Evolutionary conservation across 2,113 vertebrate species (phyloP), one percentile per base, ranked within the genome.

Genomic region (Nycticorax nycticorax): DNA sequence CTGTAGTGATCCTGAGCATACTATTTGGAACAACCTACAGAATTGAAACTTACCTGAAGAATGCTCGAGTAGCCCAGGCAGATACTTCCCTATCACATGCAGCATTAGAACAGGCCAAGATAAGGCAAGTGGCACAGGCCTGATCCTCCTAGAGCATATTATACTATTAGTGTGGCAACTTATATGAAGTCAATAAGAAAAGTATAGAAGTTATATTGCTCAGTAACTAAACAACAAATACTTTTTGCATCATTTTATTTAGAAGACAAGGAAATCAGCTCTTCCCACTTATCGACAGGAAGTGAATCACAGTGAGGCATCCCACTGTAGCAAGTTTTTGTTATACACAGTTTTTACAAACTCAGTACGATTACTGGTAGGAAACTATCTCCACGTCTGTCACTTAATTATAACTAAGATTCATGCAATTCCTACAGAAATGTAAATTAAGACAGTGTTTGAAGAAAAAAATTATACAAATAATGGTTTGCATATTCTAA

Each of bases 51-150:
- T 85, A 99, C 99, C 99, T 99, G 98, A 99, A 99, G 96, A 99
- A 99, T 5, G 99, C 99, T 95, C 99, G 98, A 19, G 99, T 99
- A 73, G 99, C 99, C 99, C 99, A 99, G 12, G 98, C 98, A 22
- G 99, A 99, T 5, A 99, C 98, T 89, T 99, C 99, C 95, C 99
- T 96, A 84, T 99, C 99, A 92, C 66, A 98, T 16, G 99, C 99
- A 48, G 99, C 98, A 43, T 89, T 98, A 62, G 99, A 99, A 90
- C 99, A 99, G 52, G 99, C 99, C 74, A 99, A 98, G 92, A 99
- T 99, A 78, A 99, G 98, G 21, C 99, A 99, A 20, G 99, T 99
- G 24, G 99, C 99, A 98, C 99, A 99, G 27, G 99, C 99, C 74
- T 99, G 99, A 92, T 99, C 99, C 96, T 99, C 99, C 99, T 99